A percentile compares a stretch with the other conserved stretches of the same genome.
Evolutionary conservation across 2,113 vertebrate genomes (phyloP).

Genomic region (Arothron firmamentum): DNA sequence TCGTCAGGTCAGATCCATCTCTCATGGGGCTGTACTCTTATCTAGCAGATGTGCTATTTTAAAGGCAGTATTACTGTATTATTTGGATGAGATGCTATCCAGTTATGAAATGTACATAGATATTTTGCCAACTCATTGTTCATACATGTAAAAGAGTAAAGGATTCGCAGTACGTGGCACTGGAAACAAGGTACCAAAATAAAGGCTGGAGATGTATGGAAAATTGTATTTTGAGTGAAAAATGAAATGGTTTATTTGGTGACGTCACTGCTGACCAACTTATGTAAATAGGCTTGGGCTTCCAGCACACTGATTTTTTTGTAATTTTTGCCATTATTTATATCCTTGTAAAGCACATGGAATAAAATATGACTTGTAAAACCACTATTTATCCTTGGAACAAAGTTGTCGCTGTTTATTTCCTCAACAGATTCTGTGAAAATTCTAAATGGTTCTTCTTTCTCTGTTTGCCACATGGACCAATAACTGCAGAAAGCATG

Average conservation of each 20-base stretch:
- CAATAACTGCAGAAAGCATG: too few species aligned
- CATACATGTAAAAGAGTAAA: slow-evolving; percentile 82
- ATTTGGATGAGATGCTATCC: slow-evolving; percentile 82
- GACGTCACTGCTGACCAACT: slow-evolving; percentile 86
- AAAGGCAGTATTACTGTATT: slow-evolving; percentile 92
- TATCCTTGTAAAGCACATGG: slow-evolving; percentile 97
- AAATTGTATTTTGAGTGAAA: slow-evolving; percentile 78
- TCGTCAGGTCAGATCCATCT: slow-evolving; percentile 83
- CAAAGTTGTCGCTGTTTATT: slow-evolving; percentile 17
- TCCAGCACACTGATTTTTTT: slow-evolving; percentile 95
- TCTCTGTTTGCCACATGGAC: too few species aligned
- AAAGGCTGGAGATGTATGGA: slow-evolving; percentile 45
- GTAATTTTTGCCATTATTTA: slow-evolving; percentile 99
- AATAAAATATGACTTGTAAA: slow-evolving; percentile 96
- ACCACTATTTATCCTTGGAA: slow-evolving; percentile 59
- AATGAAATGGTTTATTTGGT: slow-evolving; percentile 73
- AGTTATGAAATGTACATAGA: slow-evolving; percentile 88
- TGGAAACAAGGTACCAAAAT: slow-evolving; percentile 85
- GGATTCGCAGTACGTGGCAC: slow-evolving; percentile 76
- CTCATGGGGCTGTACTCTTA: slow-evolving; percentile 84
- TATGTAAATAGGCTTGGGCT: slow-evolving; percentile 98
- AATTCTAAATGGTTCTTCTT: neutral
- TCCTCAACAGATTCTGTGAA: neutral
- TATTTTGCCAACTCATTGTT: slow-evolving; percentile 98
- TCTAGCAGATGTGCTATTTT: slow-evolving; percentile 90